Conservation (phyloP, 2,888 invertebrate genomes). For the Scotopteryx bipunctaria region DNA sequence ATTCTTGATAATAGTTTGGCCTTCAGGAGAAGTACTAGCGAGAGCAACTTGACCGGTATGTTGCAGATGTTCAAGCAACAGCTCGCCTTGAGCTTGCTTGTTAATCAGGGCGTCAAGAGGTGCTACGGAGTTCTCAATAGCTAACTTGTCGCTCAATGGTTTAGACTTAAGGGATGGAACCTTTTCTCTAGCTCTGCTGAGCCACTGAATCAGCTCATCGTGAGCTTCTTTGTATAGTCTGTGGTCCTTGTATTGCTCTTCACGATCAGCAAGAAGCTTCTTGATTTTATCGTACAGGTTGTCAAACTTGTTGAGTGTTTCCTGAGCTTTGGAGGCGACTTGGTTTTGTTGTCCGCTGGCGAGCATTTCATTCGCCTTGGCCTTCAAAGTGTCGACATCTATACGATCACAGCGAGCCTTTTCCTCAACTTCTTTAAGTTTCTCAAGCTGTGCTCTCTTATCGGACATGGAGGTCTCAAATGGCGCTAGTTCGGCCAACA, state of each 20-base stretch:
- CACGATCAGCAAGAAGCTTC: conserved; percentile 89
- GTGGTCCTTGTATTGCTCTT: conserved; percentile 94
- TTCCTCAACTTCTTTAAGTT: conserved; percentile 93
- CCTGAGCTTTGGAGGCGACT: conserved; percentile 92
- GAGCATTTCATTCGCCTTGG: conserved; percentile 93
- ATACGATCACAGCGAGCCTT: conserved; percentile 94
- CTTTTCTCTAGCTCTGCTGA: conserved; percentile 93
- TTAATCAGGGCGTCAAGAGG: conserved; percentile 93
- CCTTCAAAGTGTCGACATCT: conserved; percentile 92
- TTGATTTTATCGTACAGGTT: conserved; percentile 89
- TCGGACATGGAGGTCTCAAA: conserved; percentile 92
- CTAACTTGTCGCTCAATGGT: conserved; percentile 92
- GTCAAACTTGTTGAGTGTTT: conserved; percentile 93
- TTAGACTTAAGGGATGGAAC: conserved; percentile 93
- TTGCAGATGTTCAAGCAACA: conserved; percentile 92
- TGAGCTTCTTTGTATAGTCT: conserved; percentile 95
- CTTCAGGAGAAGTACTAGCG: conserved; percentile 91
- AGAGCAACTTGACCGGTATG: conserved; percentile 94
- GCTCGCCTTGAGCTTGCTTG: conserved; percentile 95
- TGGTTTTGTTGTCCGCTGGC: conserved; percentile 93
- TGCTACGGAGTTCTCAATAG: conserved; percentile 93
- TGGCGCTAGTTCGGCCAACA: conserved; percentile 88
- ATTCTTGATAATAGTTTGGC: conserved; percentile 91
- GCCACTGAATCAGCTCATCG: conserved; percentile 94
- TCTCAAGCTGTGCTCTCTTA: conserved; percentile 92